A percentile compares a stretch with the other conserved stretches of the same genome.
These are phyloP conservation scores for Poecile atricapillus DNA, from an alignment of 2,113 vertebrate genomes.

Conservation along the genomic window DNA sequence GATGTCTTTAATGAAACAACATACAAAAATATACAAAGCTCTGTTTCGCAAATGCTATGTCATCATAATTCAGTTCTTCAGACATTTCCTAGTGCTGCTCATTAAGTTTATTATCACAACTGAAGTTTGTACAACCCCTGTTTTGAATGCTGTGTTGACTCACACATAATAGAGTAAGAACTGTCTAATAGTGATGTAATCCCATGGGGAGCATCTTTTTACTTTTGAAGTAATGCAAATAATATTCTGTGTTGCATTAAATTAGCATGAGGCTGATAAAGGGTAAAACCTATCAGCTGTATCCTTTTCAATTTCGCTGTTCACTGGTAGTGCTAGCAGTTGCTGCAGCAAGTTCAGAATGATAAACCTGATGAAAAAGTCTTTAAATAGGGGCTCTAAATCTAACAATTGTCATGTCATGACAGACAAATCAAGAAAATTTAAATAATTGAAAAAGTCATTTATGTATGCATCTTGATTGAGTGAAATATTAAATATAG, in stretches of 20 bases:
- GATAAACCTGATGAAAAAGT: neutral
- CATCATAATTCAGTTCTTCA: constrained; percentile 26
- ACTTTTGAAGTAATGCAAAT: constrained; percentile 17
- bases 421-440: neutral
- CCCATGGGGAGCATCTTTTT: neutral
- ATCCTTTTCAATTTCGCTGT: neutral
- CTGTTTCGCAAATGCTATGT: neutral
- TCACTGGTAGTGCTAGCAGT: neutral
- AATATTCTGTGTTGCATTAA: constrained; percentile 39
- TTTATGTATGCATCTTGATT: neutral
- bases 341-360: neutral
- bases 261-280: constrained; percentile 38
- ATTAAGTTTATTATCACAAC: constrained; percentile 46
- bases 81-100: constrained; percentile 10
- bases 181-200: constrained; percentile 12
- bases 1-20: constrained; percentile 8
- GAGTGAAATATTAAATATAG: neutral
- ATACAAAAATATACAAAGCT: neutral
- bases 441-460: neutral
- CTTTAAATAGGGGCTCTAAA: neutral
- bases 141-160: neutral
- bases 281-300: neutral
- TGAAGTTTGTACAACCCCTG: neutral
- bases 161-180: neutral
- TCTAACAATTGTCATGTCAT: neutral